phyloP scores from a whole-genome alignment of 2,113 vertebrate species.

The Cyanocitta stelleri region DNA sequence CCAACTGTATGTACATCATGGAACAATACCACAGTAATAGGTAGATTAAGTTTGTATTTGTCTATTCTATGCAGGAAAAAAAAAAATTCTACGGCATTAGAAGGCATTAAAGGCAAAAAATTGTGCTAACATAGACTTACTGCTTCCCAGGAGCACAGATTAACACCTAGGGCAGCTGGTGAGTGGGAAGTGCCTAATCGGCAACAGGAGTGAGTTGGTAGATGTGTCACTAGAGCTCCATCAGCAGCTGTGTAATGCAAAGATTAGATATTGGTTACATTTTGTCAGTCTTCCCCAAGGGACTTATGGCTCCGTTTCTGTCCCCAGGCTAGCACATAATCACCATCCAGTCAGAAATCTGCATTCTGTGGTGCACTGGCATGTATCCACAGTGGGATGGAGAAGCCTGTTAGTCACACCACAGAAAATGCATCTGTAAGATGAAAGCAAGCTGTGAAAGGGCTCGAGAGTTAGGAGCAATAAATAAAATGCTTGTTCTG shows the following conservation, averaged over 20 bases:
- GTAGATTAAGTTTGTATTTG: background rate
- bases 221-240: background rate
- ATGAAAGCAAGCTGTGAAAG: background rate
- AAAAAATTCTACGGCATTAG: background rate
- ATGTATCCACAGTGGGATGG: background rate
- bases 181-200: background rate
- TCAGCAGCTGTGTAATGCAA: background rate
- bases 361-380: background rate
- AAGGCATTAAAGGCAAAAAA: background rate
- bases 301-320: background rate
- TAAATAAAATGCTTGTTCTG: background rate
- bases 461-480: background rate
- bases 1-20: background rate
- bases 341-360: background rate
- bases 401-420: background rate
- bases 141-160: background rate
- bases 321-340: conserved; percentile 1
- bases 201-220: background rate
- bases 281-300: background rate
- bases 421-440: background rate
- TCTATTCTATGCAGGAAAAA: background rate
- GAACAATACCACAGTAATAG: background rate
- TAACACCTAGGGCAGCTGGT: background rate
- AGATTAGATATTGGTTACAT: background rate
- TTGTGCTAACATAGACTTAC: background rate